Conservation (phyloP, 2,113 vertebrate species). For the Dicentrarchus labrax region DNA sequence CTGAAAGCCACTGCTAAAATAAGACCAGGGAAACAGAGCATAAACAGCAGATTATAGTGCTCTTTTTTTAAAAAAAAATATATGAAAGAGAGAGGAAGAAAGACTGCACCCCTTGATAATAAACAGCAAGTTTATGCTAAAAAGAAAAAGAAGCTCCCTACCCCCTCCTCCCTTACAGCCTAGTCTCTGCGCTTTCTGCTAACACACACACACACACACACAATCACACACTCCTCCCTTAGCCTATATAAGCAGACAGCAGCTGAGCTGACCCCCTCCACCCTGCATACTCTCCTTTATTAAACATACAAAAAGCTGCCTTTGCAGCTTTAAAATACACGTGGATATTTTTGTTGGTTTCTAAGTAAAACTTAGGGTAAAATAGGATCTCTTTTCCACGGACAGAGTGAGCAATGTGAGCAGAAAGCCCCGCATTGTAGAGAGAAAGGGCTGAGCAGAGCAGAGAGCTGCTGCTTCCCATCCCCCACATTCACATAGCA, state of each 20-base stretch:
- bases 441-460: slow-evolving; percentile 78
- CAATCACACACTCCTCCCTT: slow-evolving; percentile 71
- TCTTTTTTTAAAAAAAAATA: slow-evolving; percentile 36
- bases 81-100: slow-evolving; percentile 49
- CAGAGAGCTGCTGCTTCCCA: slow-evolving; percentile 79
- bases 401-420: slow-evolving; percentile 66
- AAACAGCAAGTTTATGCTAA: slow-evolving; percentile 82
- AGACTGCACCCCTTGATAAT: slow-evolving; percentile 67
- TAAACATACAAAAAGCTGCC: slow-evolving; percentile 61
- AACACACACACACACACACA: slow-evolving; percentile 53
- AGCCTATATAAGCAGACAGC: slow-evolving; percentile 82
- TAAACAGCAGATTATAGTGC: slow-evolving; percentile 49
- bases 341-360: slow-evolving; percentile 48
- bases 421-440: slow-evolving; percentile 80
- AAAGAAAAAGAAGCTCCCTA: slow-evolving; percentile 78
- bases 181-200: slow-evolving; percentile 71
- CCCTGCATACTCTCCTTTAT: slow-evolving; percentile 69
- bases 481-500: slow-evolving; percentile 86
- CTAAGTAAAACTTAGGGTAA: slow-evolving; percentile 55
- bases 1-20: slow-evolving; percentile 55
- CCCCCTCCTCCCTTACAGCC: slow-evolving; percentile 76
- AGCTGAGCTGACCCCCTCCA: slow-evolving; percentile 77
- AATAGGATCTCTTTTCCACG: slow-evolving; percentile 53
- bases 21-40: slow-evolving; percentile 23
- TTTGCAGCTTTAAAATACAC: slow-evolving; percentile 54